Evolutionary conservation across 1,140 invertebrate species (phyloP), one percentile per base, ranked within the genome.

Genomic region (Drosophila ogumai): DNA sequence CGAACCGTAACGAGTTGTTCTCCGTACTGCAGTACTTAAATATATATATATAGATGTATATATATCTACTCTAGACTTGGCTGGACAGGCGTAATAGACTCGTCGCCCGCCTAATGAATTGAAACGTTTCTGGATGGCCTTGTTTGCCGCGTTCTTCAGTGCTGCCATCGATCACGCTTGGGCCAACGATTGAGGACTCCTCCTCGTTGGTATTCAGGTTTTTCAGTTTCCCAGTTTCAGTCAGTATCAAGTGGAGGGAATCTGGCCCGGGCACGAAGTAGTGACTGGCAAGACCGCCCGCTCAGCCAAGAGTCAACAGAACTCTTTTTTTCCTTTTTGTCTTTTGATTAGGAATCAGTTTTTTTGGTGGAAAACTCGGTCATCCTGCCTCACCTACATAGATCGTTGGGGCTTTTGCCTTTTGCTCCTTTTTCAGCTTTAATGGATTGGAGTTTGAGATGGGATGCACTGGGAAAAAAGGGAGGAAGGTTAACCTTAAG

Each of bases 21-120:
- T 25, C 47, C 65, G 47, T 31, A 31, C 36, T 32, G n/a, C 54
- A 54, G 61, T n/a, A 55, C 50, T 54, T 55, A 7, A 6, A 15
- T 22, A n/a, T 54, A 22, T 10, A 4, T 19, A 7, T 49, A 25
- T 25, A n/a, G n/a, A 9, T 25, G 36, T 28, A 28, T 28, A 1
- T 28, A 25, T 25, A 25, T 4, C 25, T 28, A 28, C 25, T 36
- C 34, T 38, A 25, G 52, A 55, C 19, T 36, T 8, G 32, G 50
- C 31, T 17, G 28, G n/a, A 3, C 31, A 40, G 56, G 50, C 64
- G 73, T 90, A 88, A 88, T 85, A 88, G 85, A 90, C 78, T 88
- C 81, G 85, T 90, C 85, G 85, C 77, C 76, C 71, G 76, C 85
- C 77, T 88, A 90, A 90, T 90, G 85, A 88, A 88, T 88, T 88